Base-by-base conservation (phyloP, 2,113 vertebrate species). In the Balaeniceps rex region DNA sequence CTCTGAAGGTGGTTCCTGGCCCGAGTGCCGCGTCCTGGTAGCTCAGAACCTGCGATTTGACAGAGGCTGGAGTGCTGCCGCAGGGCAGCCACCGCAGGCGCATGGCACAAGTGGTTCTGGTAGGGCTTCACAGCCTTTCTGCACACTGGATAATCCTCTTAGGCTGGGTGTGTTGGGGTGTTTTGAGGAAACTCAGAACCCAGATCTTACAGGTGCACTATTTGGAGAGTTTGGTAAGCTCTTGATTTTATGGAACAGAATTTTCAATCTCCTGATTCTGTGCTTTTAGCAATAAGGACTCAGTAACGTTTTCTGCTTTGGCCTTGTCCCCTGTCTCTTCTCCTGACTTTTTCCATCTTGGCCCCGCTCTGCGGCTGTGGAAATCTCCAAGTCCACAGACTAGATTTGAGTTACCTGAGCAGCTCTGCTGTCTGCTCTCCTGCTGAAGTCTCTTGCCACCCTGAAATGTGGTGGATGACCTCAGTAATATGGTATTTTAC, bases 141-240 rank as follows among this genome's bases (percentile, higher is more conserved):
- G 0, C 7, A 4, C 9, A 5, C 71, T 13, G 24, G 17, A 1
- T 9, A 23, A 14, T 10, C 38, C 68, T 51, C 38, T 11, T 36
- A 16, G n/a, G 21, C 42, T 1, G 2, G 42, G 17, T 21, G 12
- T 6, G 0, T 2, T 22, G 34, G 7, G 6, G 5, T 36, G 26
- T 34, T 51, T 22, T 14, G 36, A 15, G 49, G 34, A 63, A 24
- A 40, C 21, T 8, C 49, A 42, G 63, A 80, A 44, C 38, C 23
- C 21, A 15, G 14, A 40, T 42, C 29, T 74, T 31, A 19, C 19
- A 79, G 42, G 21, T 55, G 16, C 2, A 3, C 19, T 76, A 2
- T 49, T 36, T 60, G 61, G 28, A 55, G 69, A 60, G 61, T 79
- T 75, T 9, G 11, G 11, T 26, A 52, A 77, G 46, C 19, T 71